Evolutionary conservation across 92 coral and sea anemone species (phyloP).

Genomic region (Micromussa lordhowensis): DNA sequence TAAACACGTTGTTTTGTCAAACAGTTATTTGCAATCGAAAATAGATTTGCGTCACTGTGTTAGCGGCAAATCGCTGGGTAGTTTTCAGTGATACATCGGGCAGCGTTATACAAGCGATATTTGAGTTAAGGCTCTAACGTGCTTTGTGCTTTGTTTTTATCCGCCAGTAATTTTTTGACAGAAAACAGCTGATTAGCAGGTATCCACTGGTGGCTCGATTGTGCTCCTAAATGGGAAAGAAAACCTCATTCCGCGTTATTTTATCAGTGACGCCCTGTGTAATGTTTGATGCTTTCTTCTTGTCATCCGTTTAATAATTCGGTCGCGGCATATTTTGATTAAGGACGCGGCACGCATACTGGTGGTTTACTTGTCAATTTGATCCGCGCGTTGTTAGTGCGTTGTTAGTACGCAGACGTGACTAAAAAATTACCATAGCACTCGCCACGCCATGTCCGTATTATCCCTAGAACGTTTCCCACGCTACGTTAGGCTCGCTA

Average conservation of each 20-base stretch:
- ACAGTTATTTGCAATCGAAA: background rate
- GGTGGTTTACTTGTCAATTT: conserved; percentile 2
- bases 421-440: background rate
- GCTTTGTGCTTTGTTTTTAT: background rate
- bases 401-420: background rate
- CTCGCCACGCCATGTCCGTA: background rate
- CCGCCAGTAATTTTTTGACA: background rate
- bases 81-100: background rate
- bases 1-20: background rate
- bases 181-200: conserved; percentile 31
- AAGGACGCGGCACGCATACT: background rate
- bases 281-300: background rate
- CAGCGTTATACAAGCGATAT: background rate
- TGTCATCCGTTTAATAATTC: background rate
- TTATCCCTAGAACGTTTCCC: conserved; percentile 2
- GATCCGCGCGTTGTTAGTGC: conserved; percentile 7
- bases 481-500: conserved; percentile 3
- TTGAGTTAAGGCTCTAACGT: background rate
- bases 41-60: background rate
- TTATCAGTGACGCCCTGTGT: background rate
- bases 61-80: background rate
- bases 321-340: background rate
- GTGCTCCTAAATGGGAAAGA: background rate
- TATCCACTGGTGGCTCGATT: conserved; percentile 23
- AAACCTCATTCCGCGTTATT: background rate